Evolutionary conservation across 2,888 invertebrate genomes (phyloP), one percentile per base, ranked within the genome.

Genomic region (Lochmaea capreae): DNA sequence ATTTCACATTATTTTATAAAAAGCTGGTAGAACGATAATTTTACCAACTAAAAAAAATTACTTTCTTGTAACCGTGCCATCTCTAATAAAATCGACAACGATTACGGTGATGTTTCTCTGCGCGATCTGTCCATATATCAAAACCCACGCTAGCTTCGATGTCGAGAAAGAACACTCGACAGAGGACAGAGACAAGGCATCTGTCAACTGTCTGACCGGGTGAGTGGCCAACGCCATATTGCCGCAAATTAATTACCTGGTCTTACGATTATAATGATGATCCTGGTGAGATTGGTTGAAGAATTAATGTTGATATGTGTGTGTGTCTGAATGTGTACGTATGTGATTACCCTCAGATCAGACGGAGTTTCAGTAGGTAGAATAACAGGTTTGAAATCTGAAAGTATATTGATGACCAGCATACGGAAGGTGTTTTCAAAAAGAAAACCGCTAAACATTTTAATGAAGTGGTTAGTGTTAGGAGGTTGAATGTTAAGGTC

Each of bases 41-140:
- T 5, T 6, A 4, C 33, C 33, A 33, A 33, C 33, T 33, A 33
- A 33, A 33, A 18, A 57, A 57, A 57, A 57, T 57, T 10, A 57
- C 57, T 57, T 10, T 57, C 18, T 39, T 39, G 33, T 39, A 39
- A 39, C 33, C 0, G 33, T 39, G 33, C 69, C 69, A 69, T 69
- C 69, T 69, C 69, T 70, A 70, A 9, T 70, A n/a, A 81, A 67
- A 74, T 83, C 78, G 85, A 85, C 84, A 86, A 85, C 85, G 86
- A 84, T 85, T 86, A 86, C 85, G 85, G 83, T 85, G 86, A 87
- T 86, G 86, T 86, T 86, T 83, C 84, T 82, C 81, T 82, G 82
- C 84, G 84, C 82, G 80, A 81, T 80, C 79, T 81, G 83, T 80
- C 84, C 80, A 86, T 86, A 86, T 85, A 85, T 86, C 86, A 86